A percentile compares a stretch with the other conserved stretches of the same genome.
Evolutionary conservation across 2,888 invertebrate species (phyloP).

Genomic region (Malthinus flaveolus): DNA sequence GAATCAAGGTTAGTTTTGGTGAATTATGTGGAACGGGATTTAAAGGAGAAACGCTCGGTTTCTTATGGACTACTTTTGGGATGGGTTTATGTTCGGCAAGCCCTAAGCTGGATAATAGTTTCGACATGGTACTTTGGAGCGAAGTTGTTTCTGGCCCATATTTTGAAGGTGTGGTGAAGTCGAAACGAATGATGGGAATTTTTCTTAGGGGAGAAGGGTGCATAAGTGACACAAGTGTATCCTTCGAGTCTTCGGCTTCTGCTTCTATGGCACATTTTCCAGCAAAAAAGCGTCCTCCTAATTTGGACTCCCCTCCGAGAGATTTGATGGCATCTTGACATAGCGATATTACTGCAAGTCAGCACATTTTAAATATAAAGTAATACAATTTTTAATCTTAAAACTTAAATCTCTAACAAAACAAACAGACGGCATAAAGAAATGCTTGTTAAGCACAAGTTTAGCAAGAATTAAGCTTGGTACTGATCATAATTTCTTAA

Average conservation of each 20-base stretch:
- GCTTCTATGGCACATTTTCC: slow-evolving; percentile 29
- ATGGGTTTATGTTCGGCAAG: slow-evolving; percentile 6
- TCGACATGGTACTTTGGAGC: slow-evolving; percentile 27
- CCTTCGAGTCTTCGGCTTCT: slow-evolving; percentile 31
- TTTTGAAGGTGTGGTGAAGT: slow-evolving; percentile 36
- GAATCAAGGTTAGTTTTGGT: neutral
- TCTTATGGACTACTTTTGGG: neutral
- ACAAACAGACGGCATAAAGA: too few species aligned
- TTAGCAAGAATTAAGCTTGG: too few species aligned
- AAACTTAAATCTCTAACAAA: too few species aligned
- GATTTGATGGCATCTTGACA: slow-evolving; percentile 52
- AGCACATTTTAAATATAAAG: slow-evolving; percentile 14
- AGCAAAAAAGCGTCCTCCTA: slow-evolving; percentile 43
- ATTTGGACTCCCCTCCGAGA: slow-evolving; percentile 41
- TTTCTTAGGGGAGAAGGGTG: slow-evolving; percentile 35
- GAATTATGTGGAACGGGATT: neutral
- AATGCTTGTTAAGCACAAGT: too few species aligned
- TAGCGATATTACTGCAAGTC: slow-evolving; percentile 51
- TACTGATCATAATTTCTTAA: too few species aligned
- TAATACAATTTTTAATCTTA: neutral
- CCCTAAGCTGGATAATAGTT: slow-evolving; percentile 28
- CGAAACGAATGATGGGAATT: slow-evolving; percentile 37
- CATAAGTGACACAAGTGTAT: too few species aligned
- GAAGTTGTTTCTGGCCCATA: slow-evolving; percentile 25
- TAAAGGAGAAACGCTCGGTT: neutral